A percentile compares a stretch with the other conserved stretches of the same genome.
These are phyloP conservation scores for Myathropa florea DNA, from an alignment of 2,888 invertebrate species.

Conservation along the genomic window DNA sequence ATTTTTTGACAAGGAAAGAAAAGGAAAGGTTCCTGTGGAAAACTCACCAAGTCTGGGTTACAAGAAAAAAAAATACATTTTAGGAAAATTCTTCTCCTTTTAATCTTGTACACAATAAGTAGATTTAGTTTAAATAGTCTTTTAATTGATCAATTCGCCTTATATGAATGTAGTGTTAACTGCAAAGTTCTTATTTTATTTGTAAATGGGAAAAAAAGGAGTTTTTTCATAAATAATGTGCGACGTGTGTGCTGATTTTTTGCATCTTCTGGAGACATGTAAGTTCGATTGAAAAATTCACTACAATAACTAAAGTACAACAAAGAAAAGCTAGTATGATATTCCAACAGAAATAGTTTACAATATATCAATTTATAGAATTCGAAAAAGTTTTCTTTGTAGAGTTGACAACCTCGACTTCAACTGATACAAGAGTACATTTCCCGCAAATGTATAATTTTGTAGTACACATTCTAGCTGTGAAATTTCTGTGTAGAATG, in stretches of 20 bases:
- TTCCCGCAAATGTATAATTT: background rate
- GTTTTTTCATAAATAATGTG: slow-evolving; percentile 85
- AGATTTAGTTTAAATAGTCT: slow-evolving; percentile 28
- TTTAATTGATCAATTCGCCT: slow-evolving; percentile 46
- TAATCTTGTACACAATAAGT: slow-evolving; percentile 38
- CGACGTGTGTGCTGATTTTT: slow-evolving; percentile 97
- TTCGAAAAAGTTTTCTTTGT: background rate
- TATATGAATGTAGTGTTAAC: slow-evolving; percentile 58
- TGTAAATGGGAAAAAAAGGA: slow-evolving; percentile 69
- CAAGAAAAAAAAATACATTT: slow-evolving; percentile 57
- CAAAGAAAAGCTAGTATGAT: background rate
- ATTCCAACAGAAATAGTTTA: background rate
- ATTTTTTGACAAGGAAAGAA: slow-evolving; percentile 72
- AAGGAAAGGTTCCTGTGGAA: slow-evolving; percentile 71
- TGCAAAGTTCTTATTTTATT: slow-evolving; percentile 50
- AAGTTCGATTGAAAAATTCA: slow-evolving; percentile 80
- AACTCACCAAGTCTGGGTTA: slow-evolving; percentile 68
- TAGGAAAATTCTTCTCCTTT: slow-evolving; percentile 48
- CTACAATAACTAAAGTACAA: background rate
- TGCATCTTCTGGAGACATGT: slow-evolving; percentile 93
- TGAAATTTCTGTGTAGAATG: slow-evolving; percentile 19
- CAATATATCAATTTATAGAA: background rate
- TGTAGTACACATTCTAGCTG: slow-evolving; percentile 36
- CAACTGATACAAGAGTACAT: background rate
- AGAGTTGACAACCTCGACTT: background rate